These are phyloP conservation scores for Lasioglossum baleicum DNA, from an alignment of 1,140 invertebrate species.

Conservation along the genomic window DNA sequence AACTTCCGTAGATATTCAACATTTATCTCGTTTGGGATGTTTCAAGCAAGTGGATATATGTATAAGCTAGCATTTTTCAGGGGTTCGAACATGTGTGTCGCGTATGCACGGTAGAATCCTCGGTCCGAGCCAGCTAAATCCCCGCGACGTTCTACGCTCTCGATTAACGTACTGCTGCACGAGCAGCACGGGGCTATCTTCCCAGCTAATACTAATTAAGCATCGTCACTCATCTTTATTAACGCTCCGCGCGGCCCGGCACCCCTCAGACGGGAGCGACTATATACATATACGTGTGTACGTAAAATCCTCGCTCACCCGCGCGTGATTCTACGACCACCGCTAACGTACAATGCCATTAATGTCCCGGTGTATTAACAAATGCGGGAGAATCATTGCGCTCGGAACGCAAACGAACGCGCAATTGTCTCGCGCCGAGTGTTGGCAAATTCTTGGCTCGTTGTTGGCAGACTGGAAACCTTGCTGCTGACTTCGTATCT, in stretches of 20 bases:
- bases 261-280: background rate
- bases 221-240: conserved; percentile 61
- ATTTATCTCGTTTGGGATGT: no score
- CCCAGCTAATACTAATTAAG: conserved; percentile 57
- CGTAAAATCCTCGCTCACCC: conserved; percentile 27
- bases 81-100: background rate
- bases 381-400: background rate
- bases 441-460: background rate
- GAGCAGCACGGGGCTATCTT: conserved; percentile 42
- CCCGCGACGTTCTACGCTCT: conserved; percentile 39
- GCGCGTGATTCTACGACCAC: conserved; percentile 4
- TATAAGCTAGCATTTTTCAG: background rate
- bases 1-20: no score
- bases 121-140: conserved; percentile 44
- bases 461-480: background rate
- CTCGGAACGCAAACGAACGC: background rate
- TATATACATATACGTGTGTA: background rate
- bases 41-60: no score
- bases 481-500: no score
- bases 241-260: conserved; percentile 13
- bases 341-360: conserved; percentile 14
- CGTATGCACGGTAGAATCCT: conserved; percentile 14
- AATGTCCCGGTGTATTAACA: conserved; percentile 22
- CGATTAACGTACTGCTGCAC: conserved; percentile 43
- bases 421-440: background rate